phyloP scores from a whole-genome alignment of 1,140 invertebrate species.

The Idris sp. region DNA sequence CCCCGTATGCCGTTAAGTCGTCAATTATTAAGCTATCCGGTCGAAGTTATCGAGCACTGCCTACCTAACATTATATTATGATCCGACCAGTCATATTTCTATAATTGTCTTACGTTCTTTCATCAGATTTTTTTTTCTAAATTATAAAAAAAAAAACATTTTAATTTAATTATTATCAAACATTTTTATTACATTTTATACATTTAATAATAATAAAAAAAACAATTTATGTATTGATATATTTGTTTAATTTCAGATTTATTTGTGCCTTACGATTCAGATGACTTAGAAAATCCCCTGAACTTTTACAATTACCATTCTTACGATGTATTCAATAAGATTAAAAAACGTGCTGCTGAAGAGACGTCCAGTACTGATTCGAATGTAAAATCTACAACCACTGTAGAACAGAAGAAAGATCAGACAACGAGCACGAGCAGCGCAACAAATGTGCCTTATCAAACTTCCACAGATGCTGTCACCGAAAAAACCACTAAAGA shows the following conservation, averaged over 20 bases:
- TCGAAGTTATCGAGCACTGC: slow-evolving; percentile 55
- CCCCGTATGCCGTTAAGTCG: slow-evolving; percentile 47
- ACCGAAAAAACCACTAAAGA: slow-evolving; percentile 8
- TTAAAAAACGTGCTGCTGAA: slow-evolving; percentile 2
- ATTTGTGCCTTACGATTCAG: slow-evolving; percentile 3
- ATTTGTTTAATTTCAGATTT: not conserved
- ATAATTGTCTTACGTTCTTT: too few species aligned
- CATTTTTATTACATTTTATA: too few species aligned
- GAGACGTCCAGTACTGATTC: not conserved
- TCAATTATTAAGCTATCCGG: slow-evolving; percentile 70
- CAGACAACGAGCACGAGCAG: slow-evolving; percentile 7
- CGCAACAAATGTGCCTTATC: slow-evolving; percentile 8
- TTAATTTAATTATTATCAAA: too few species aligned
- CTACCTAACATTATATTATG: slow-evolving; percentile 33
- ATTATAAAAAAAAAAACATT: too few species aligned
- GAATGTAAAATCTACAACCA: too few species aligned
- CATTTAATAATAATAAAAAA: too few species aligned
- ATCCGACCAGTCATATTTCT: slow-evolving; percentile 38
- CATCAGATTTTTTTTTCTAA: slow-evolving; percentile 5
- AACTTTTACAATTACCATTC: not conserved
- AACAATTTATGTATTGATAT: not conserved
- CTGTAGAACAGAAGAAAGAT: too few species aligned
- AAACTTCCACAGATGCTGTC: not conserved
- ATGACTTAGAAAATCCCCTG: not conserved
- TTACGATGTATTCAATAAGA: not conserved